Conservation (phyloP, 1,140 invertebrate genomes). For the Palaemon carinicauda region DNA sequence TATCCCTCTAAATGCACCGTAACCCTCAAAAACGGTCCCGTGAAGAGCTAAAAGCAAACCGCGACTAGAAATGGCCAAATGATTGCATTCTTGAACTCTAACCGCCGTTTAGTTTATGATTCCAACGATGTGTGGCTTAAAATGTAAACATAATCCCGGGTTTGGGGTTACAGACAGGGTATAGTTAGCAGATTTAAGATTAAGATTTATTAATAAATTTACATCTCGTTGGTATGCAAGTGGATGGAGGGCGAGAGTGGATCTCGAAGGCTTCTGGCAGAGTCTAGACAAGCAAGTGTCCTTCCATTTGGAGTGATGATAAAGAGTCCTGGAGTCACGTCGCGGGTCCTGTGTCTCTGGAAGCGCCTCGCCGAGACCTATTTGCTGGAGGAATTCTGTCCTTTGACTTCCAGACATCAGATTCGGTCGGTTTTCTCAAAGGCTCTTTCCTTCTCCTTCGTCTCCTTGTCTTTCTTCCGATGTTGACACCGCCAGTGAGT, state of each 20-base stretch:
- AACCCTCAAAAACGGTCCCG: background rate
- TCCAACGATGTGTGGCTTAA: background rate
- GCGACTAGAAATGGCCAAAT: background rate
- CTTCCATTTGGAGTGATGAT: too few species aligned
- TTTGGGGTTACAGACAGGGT: constrained; percentile 19
- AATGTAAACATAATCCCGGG: background rate
- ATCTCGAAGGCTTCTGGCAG: background rate
- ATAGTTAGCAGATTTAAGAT: constrained; percentile 35
- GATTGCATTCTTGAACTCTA: background rate
- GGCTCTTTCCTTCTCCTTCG: too few species aligned
- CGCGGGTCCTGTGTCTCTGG: too few species aligned
- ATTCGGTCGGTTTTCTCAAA: too few species aligned
- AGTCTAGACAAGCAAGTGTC: too few species aligned
- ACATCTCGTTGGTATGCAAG: constrained; percentile 34
- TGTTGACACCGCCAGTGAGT: too few species aligned
- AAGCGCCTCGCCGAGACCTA: too few species aligned
- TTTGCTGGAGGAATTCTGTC: too few species aligned
- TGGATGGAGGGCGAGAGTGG: background rate
- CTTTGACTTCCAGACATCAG: too few species aligned
- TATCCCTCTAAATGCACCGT: too few species aligned
- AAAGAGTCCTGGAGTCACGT: too few species aligned
- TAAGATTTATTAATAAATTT: constrained; percentile 49
- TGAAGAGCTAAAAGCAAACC: background rate
- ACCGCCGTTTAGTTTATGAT: background rate
- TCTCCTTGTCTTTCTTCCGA: too few species aligned